Evolutionary conservation across 1,140 invertebrate genomes (phyloP).

Genomic region (Pantala flavescens): DNA sequence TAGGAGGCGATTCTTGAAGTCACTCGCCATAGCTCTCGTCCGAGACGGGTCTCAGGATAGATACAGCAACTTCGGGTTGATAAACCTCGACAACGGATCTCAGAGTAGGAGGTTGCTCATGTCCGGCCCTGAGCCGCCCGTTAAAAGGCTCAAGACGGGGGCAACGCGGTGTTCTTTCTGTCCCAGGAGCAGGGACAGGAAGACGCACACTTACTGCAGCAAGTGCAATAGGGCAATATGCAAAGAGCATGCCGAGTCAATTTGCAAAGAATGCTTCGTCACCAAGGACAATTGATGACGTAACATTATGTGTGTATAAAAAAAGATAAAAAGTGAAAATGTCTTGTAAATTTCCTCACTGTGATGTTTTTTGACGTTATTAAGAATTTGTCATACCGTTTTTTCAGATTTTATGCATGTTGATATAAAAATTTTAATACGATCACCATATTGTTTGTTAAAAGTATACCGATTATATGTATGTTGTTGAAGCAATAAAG

Average conservation of each 20-base stretch:
- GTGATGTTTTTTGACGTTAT: not conserved
- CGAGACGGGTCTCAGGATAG: not conserved
- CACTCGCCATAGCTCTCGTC: not conserved
- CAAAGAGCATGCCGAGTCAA: not conserved
- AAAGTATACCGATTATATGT: not conserved
- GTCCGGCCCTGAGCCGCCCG: not conserved
- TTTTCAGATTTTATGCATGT: constrained; percentile 9
- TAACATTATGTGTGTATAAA: too few species aligned
- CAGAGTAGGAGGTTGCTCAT: not conserved
- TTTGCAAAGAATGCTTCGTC: not conserved
- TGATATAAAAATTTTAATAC: not conserved
- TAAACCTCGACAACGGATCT: not conserved
- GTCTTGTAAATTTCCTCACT: constrained; percentile 2
- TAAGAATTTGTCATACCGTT: not conserved
- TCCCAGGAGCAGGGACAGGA: not conserved
- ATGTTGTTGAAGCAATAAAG: not conserved
- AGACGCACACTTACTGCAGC: not conserved
- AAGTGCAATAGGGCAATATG: not conserved
- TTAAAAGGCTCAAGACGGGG: not conserved
- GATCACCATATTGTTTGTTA: not conserved
- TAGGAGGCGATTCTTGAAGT: not conserved
- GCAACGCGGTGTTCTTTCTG: not conserved
- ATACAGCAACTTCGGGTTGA: not conserved
- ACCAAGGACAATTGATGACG: not conserved
- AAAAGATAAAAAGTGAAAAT: not conserved